A percentile compares a stretch with the other conserved stretches of the same genome.
Evolutionary conservation across 1,140 invertebrate genomes (phyloP).

Genomic region (Dendrolimus punctatus): DNA sequence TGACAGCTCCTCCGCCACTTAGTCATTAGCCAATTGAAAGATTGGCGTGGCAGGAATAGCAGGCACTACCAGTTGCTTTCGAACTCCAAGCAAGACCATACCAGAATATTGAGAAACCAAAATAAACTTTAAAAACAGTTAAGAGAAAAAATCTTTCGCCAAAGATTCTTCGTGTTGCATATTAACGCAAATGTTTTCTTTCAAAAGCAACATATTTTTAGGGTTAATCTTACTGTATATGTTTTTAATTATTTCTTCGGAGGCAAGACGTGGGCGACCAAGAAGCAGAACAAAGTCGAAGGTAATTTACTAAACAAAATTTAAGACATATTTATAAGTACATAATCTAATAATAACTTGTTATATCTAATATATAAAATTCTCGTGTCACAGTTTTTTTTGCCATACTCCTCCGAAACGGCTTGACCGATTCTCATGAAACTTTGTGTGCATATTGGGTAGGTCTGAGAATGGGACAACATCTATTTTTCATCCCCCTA

Average conservation of each 20-base stretch:
- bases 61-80: constrained; percentile 25
- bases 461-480: no score
- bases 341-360: no score
- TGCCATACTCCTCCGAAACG: no score
- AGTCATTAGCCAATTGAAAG: constrained; percentile 57
- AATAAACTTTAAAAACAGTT: no score
- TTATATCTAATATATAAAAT: no score
- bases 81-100: constrained; percentile 19
- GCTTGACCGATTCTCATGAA: no score
- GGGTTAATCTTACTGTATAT: constrained; percentile 46
- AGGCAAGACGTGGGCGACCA: constrained; percentile 74
- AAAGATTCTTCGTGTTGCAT: no score
- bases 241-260: constrained; percentile 41
- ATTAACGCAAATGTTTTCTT: constrained; percentile 29
- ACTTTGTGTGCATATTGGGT: no score
- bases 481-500: no score
- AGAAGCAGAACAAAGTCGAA: constrained; percentile 81
- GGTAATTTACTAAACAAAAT: constrained; percentile 33
- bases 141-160: no score
- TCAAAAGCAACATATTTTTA: constrained; percentile 34
- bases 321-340: no score
- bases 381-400: no score
- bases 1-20: constrained; percentile 28
- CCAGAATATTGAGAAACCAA: background rate
- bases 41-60: constrained; percentile 34